Percentiles rank a stretch among this genome's conserved stretches.
These are phyloP conservation scores for Apodemus speciosus DNA, from an alignment of 2,113 vertebrate species.

Conservation along the genomic window DNA sequence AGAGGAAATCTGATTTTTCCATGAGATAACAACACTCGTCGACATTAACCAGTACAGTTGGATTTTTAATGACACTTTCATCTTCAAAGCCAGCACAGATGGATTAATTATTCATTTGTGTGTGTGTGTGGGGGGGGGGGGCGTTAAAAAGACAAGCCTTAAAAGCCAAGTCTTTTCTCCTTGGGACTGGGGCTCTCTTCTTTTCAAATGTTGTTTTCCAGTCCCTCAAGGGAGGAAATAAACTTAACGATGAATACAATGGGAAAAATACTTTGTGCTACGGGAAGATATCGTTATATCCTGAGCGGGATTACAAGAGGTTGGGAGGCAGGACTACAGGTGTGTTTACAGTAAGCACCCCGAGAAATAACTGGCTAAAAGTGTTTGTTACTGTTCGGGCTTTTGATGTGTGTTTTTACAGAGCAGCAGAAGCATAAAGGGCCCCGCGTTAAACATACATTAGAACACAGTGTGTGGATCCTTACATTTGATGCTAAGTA, in stretches of 20 bases:
- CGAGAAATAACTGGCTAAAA: constrained; percentile 52
- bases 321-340: constrained; percentile 57
- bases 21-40: constrained; percentile 74
- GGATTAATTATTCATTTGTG: constrained; percentile 75
- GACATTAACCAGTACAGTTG: constrained; percentile 69
- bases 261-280: constrained; percentile 51
- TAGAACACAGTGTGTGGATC: neutral
- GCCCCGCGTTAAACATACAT: neutral
- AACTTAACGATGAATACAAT: constrained; percentile 39
- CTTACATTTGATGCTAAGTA: neutral
- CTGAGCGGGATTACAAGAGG: constrained; percentile 65
- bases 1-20: constrained; percentile 74
- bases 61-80: constrained; percentile 76
- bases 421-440: neutral
- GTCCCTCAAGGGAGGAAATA: constrained; percentile 52
- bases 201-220: constrained; percentile 67
- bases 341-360: constrained; percentile 83
- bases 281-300: constrained; percentile 53
- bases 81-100: constrained; percentile 75
- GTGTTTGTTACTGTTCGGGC: constrained; percentile 61
- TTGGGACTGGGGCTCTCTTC: constrained; percentile 49
- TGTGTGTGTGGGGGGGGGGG: neutral
- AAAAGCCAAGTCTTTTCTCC: constrained; percentile 61
- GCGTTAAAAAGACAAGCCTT: constrained; percentile 66
- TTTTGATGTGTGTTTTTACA: constrained; percentile 75